Percentiles rank a stretch among this genome's conserved stretches.
These are phyloP conservation scores for Sisyra terminalis DNA, from an alignment of 2,888 invertebrate species.

Conservation along the genomic window DNA sequence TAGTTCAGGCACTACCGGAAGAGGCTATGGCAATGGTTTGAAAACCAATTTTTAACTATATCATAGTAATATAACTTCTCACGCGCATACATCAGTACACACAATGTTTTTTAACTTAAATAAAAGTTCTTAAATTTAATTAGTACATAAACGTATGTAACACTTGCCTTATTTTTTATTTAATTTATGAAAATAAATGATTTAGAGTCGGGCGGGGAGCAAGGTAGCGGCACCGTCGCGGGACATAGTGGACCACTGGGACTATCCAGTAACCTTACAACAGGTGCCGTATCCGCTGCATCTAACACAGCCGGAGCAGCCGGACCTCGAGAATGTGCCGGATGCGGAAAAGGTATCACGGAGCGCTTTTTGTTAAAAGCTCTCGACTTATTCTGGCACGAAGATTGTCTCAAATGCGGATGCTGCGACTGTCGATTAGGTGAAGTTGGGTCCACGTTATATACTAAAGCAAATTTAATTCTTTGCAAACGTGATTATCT, in stretches of 20 bases:
- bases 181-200: too few relatives aligned
- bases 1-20: too few relatives aligned
- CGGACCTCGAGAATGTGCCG: conserved; percentile 38
- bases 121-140: too few relatives aligned
- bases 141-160: too few relatives aligned
- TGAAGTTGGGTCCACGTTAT: conserved; percentile 80
- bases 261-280: not conserved
- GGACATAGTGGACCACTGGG: not conserved
- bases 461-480: conserved; percentile 80
- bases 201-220: conserved; percentile 5
- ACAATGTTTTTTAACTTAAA: too few relatives aligned
- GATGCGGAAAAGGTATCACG: conserved; percentile 72
- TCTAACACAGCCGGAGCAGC: not conserved
- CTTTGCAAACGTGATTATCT: conserved; percentile 85
- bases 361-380: conserved; percentile 72
- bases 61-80: too few relatives aligned
- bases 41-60: too few relatives aligned
- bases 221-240: not conserved
- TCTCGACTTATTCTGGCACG: conserved; percentile 84
- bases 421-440: conserved; percentile 89
- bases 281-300: conserved; percentile 3
- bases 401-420: conserved; percentile 83
- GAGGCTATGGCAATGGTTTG: too few relatives aligned
- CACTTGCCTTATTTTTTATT: too few relatives aligned
- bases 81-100: too few relatives aligned